Evolutionary conservation across 2,888 invertebrate genomes (phyloP), one percentile per base, ranked within the genome.

Genomic region (Leptopilina drosophilae): DNA sequence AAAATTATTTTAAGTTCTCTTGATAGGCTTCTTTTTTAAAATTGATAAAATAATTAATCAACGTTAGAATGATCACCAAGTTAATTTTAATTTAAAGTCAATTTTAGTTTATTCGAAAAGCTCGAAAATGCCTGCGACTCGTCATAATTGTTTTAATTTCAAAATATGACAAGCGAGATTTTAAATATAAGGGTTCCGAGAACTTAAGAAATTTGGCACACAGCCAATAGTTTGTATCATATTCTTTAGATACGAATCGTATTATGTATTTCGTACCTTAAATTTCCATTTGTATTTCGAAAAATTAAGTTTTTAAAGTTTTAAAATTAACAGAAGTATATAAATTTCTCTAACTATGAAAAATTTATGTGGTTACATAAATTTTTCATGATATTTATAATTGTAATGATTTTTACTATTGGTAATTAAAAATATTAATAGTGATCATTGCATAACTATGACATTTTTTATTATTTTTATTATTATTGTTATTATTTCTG

Each of bases 131-230:
- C 53, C 33, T n/a, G 6, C 5, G 53, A 12, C 53, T 73, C 20
- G 26, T 73, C 56, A 33, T n/a, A 40, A 56, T 73, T 73, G n/a
- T 73, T 33, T 73, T 73, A 53, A 73, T 56, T 73, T 73, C 5
- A 33, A 73, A 73, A 73, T 73, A 73, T 73, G n/a, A n/a, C n/a
- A 73, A 69, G 53, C 15, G 62, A 6, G 62, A 62, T 62, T 62
- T 62, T 62, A 62, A 62, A 62, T 62, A 62, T 62, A 62, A 56
- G n/a, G 33, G 14, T 73, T 56, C 73, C 53, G 20, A 73, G 73
- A 73, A 73, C 33, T 14, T 73, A 33, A 14, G n/a, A n/a, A 20
- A 56, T 9, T 33, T 33, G 73, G 73, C 73, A n/a, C 14, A 20
- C 33, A 26, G 73, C 73, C 73, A 73, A 49, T 8, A 56, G n/a